A percentile compares a stretch with the other conserved stretches of the same genome.
phyloP scores from a whole-genome alignment of 2,888 invertebrate genomes.

The Apotomis betuletana region DNA sequence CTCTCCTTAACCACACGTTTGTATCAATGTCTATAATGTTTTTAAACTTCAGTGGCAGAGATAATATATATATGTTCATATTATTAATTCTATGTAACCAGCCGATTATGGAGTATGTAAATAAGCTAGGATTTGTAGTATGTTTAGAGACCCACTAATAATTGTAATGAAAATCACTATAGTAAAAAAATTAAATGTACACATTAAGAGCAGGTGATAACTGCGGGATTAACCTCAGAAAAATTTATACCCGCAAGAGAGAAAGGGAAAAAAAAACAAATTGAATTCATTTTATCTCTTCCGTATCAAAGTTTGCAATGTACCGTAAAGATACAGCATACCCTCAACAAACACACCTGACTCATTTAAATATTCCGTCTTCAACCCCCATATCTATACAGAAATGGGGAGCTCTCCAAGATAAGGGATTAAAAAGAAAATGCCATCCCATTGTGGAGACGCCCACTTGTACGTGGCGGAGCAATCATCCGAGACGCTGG shows the following conservation, averaged over 20 bases:
- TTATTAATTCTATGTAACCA: too few relatives aligned
- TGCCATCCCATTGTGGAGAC: conserved; percentile 63
- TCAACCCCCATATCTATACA: conserved; percentile 50
- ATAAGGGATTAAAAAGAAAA: conserved; percentile 75
- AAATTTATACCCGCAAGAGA: not conserved
- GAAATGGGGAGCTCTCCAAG: conserved; percentile 54
- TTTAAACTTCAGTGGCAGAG: too few relatives aligned
- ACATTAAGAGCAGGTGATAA: too few relatives aligned
- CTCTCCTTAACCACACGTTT: too few relatives aligned
- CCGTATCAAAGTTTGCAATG: conserved; percentile 32
- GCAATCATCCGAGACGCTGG: conserved; percentile 63
- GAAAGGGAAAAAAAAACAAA: conserved; percentile 31
- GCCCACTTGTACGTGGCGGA: conserved; percentile 54
- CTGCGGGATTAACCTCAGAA: too few relatives aligned
- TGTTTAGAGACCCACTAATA: too few relatives aligned
- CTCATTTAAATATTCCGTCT: conserved; percentile 65
- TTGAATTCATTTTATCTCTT: conserved; percentile 37
- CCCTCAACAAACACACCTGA: conserved; percentile 52
- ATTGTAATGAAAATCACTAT: too few relatives aligned
- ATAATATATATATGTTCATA: too few relatives aligned
- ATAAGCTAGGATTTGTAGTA: too few relatives aligned
- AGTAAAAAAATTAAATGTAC: too few relatives aligned
- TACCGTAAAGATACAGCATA: conserved; percentile 35
- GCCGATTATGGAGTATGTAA: too few relatives aligned
- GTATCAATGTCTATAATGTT: too few relatives aligned